These are phyloP conservation scores for Drosophila bocki DNA, from an alignment of 1,140 invertebrate genomes.

Conservation along the genomic window DNA sequence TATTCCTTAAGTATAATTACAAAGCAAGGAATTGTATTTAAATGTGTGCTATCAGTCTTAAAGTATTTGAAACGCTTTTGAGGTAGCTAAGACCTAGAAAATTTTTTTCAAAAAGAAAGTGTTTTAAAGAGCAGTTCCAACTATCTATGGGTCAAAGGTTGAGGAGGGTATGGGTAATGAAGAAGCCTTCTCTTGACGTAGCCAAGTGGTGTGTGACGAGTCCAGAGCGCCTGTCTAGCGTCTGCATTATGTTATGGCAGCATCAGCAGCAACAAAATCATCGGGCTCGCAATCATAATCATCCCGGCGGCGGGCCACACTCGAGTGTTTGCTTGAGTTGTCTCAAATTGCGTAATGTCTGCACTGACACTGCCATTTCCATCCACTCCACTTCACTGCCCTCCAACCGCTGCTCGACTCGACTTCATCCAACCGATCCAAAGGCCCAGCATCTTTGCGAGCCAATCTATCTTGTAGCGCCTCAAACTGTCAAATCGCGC, in stretches of 20 bases:
- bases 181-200: background rate
- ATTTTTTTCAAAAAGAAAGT: background rate
- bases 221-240: conserved; percentile 21
- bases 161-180: background rate
- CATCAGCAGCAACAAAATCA: conserved; percentile 14
- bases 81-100: background rate
- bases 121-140: background rate
- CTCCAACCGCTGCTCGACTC: conserved; percentile 1
- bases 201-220: conserved; percentile 18
- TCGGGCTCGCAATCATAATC: conserved; percentile 39
- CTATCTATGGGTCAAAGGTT: background rate
- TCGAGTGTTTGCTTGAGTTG: conserved; percentile 74
- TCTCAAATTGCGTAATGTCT: conserved; percentile 79
- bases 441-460: conserved; percentile 36
- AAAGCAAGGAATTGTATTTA: background rate
- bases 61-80: background rate
- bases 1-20: background rate
- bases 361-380: conserved; percentile 50
- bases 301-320: conserved; percentile 21
- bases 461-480: conserved; percentile 76
- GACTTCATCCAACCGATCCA: conserved; percentile 3
- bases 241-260: conserved; percentile 54
- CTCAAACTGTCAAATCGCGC: conserved; percentile 71
- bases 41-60: background rate
- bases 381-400: conserved; percentile 18